These are phyloP conservation scores for Phasianus colchicus DNA, from an alignment of 2,113 vertebrate species.

Conservation along the genomic window DNA sequence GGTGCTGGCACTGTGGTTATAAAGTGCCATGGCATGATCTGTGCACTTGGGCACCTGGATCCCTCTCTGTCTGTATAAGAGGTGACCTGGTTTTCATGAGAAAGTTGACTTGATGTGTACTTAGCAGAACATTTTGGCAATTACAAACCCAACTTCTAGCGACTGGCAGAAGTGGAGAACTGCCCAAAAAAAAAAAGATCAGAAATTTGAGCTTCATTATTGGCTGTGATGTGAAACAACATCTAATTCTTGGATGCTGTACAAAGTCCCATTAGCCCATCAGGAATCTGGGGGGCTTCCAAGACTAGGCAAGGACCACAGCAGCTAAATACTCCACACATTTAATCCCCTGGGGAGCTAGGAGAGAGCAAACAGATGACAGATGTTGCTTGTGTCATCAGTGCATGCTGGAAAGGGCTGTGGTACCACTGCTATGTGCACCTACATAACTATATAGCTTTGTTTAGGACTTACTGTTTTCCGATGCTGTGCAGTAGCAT, in stretches of 20 bases:
- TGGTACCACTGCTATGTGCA: rapidly evolving
- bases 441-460: not conserved
- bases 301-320: not conserved
- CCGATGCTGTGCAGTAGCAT: not conserved
- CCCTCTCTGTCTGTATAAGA: not conserved
- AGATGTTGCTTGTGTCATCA: not conserved
- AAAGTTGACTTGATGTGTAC: not conserved
- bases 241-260: not conserved
- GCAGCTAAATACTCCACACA: not conserved
- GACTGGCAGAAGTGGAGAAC: not conserved
- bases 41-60: not conserved
- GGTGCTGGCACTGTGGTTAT: not conserved
- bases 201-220: not conserved
- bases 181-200: not conserved
- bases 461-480: not conserved
- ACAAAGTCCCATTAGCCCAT: not conserved
- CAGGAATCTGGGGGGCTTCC: not conserved
- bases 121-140: not conserved
- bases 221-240: not conserved
- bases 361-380: not conserved
- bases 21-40: not conserved
- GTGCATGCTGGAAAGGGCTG: not conserved
- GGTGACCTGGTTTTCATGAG: not conserved
- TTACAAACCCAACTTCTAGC: not conserved
- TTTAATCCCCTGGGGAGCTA: not conserved